Percentiles rank a stretch among this genome's conserved stretches.
These are phyloP conservation scores for Spongilla lacustris DNA, from an alignment of 37 sponge, comb jelly and placozoan genomes.

Conservation along the genomic window DNA sequence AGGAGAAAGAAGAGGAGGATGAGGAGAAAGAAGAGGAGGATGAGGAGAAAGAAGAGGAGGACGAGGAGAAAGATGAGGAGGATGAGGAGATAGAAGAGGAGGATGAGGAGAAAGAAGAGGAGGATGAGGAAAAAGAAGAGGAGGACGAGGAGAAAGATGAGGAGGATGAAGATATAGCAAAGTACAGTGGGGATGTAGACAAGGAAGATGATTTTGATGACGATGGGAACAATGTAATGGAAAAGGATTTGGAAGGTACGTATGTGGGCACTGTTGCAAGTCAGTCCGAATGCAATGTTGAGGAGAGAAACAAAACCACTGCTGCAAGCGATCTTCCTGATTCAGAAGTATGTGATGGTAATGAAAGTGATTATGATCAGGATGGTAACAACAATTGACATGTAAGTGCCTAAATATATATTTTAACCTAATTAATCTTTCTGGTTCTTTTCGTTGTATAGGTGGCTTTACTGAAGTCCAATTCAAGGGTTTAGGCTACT, in stretches of 20 bases:
- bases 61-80: neutral
- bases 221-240: neutral
- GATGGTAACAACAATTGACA: neutral
- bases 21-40: conserved; percentile 5
- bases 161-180: neutral
- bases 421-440: neutral
- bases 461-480: neutral
- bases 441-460: neutral
- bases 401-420: neutral
- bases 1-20: neutral
- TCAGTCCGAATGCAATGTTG: neutral
- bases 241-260: neutral
- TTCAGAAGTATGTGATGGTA: neutral
- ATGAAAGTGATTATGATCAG: neutral
- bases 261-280: neutral
- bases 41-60: neutral
- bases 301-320: conserved; percentile 1
- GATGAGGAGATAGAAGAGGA: neutral
- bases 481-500: neutral
- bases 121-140: neutral
- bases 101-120: neutral
- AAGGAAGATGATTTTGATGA: neutral
- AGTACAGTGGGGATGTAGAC: neutral
- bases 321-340: neutral
- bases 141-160: neutral